Conservation (phyloP, 2,888 invertebrate genomes). For the Idaea aversata region DNA sequence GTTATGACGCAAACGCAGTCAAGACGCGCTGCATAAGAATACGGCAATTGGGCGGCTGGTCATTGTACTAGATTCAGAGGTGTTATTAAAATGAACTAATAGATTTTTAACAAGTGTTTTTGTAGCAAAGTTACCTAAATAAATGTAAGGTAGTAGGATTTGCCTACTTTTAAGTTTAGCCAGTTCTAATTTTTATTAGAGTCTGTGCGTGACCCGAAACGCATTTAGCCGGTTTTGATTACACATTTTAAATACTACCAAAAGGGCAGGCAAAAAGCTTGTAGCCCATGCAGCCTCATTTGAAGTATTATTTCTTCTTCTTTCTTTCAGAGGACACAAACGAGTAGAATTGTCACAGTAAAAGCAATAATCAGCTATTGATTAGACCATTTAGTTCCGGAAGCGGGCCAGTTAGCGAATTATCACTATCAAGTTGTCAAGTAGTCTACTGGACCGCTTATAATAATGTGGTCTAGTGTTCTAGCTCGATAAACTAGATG, state of each 20-base stretch:
- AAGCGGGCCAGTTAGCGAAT: not conserved
- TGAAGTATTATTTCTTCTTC: too few species aligned
- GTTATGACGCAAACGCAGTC: too few species aligned
- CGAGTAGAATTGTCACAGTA: not conserved
- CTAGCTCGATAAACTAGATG: not conserved
- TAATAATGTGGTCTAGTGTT: not conserved
- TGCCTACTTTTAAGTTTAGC: too few species aligned
- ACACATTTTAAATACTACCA: too few species aligned
- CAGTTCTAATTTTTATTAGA: too few species aligned
- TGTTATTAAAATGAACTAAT: not conserved
- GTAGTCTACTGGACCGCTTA: not conserved
- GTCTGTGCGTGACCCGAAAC: too few species aligned
- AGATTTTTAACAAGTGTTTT: not conserved
- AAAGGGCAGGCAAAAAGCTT: too few species aligned
- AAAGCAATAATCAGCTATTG: not conserved
- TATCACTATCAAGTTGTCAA: not conserved
- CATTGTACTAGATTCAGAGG: not conserved
- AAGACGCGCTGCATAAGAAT: too few species aligned
- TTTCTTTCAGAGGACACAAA: not conserved
- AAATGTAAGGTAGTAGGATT: not conserved
- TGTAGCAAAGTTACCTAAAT: not conserved
- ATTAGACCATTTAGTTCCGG: not conserved
- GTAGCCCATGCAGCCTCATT: too few species aligned
- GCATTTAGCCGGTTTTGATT: too few species aligned
- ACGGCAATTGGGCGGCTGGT: too few species aligned